A percentile compares a stretch with the other conserved stretches of the same genome.
phyloP scores from a whole-genome alignment of 2,113 vertebrate species.

The Steatornis caripensis region DNA sequence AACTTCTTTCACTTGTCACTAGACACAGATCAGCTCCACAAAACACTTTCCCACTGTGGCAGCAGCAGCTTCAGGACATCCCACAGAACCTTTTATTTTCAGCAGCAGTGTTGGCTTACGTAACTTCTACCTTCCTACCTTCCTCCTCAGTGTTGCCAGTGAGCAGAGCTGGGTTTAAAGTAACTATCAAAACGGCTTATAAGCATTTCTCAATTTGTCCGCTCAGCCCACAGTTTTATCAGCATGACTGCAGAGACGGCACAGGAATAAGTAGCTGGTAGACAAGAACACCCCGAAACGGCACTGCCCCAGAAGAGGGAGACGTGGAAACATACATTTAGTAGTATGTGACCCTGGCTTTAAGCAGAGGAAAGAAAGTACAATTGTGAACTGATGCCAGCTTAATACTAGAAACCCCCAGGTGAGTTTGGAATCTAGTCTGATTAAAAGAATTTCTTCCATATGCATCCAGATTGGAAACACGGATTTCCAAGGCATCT shows the following conservation, averaged over 20 bases:
- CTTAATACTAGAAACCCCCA: not conserved
- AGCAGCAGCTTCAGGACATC: not conserved
- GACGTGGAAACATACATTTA: not conserved
- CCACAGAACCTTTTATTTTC: not conserved
- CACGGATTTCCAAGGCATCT: not conserved
- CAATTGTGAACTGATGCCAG: not conserved
- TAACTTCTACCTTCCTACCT: not conserved
- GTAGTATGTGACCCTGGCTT: not conserved
- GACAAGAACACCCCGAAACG: rapidly evolving
- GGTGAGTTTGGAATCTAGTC: not conserved
- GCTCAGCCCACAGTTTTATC: not conserved
- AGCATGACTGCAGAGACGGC: not conserved
- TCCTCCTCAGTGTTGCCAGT: not conserved
- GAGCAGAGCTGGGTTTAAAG: not conserved
- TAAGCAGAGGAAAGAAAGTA: not conserved
- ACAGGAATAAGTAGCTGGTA: not conserved
- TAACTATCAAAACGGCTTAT: not conserved
- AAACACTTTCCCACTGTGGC: not conserved
- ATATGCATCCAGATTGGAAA: not conserved
- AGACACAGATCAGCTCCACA: not conserved
- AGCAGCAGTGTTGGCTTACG: not conserved
- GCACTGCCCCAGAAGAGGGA: not conserved
- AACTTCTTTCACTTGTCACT: not conserved
- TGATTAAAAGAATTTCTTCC: not conserved
- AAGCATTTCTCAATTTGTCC: not conserved